Evolutionary conservation across 2,797 vertebrate species (phyloP).

Genomic region (Halcyon smyrnensis): DNA sequence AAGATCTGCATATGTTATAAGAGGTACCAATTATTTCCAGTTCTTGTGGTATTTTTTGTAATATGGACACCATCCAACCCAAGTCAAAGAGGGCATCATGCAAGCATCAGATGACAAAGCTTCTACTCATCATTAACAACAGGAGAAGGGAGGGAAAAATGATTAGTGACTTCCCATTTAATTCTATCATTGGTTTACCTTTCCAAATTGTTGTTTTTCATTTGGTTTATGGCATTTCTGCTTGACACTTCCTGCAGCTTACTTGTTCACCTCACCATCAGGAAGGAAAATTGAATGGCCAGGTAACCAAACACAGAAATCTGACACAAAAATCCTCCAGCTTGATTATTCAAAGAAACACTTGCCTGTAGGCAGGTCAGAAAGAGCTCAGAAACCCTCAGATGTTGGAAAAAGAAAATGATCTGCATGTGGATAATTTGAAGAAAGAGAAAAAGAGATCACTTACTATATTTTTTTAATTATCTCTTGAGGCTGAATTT

Average conservation of each 20-base stretch:
- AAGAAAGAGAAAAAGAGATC: background rate
- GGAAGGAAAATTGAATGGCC: background rate
- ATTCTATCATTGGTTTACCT: background rate
- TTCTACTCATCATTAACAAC: conserved; percentile 34
- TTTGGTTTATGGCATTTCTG: conserved; percentile 5
- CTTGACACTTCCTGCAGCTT: background rate
- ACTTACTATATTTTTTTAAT: background rate
- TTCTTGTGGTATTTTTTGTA: conserved; percentile 45
- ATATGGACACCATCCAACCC: background rate
- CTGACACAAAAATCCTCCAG: background rate
- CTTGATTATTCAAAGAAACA: background rate
- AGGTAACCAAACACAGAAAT: background rate
- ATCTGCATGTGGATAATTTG: background rate
- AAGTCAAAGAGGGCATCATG: conserved; percentile 37
- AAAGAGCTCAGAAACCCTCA: background rate
- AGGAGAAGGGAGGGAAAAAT: background rate
- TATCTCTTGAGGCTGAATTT: background rate
- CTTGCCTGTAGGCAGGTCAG: background rate
- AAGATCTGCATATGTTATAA: conserved; percentile 48
- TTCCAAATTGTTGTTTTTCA: conserved; percentile 12
- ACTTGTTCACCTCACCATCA: background rate
- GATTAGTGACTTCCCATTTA: conserved; percentile 39
- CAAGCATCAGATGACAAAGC: conserved; percentile 16
- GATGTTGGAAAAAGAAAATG: background rate
- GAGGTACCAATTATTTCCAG: conserved; percentile 62